Evolutionary conservation across 2,888 invertebrate species (phyloP).

Genomic region (Dolichopus griseipennis): DNA sequence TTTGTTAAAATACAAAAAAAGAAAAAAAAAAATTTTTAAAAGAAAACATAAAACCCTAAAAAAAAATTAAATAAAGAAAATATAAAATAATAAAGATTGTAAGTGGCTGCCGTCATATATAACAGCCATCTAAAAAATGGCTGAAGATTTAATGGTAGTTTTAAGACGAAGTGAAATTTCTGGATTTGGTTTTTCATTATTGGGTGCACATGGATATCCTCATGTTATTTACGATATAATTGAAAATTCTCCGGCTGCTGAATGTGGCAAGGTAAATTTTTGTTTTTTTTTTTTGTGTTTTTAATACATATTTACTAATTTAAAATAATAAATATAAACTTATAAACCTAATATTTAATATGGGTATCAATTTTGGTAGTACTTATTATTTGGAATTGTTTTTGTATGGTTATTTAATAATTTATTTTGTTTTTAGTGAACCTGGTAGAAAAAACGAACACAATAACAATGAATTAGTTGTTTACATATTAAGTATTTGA

Average conservation of each 20-base stretch:
- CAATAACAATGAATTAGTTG: no score
- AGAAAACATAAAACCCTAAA: neutral
- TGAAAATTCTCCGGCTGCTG: constrained; percentile 87
- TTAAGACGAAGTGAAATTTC: constrained; percentile 77
- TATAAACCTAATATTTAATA: no score
- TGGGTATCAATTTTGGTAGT: no score
- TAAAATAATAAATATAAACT: no score
- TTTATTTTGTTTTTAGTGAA: no score
- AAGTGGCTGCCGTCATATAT: constrained; percentile 1
- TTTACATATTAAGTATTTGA: no score
- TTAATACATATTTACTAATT: no score
- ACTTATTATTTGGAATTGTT: no score
- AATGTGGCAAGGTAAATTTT: constrained; percentile 51
- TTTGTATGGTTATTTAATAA: no score
- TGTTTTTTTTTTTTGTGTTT: no score
- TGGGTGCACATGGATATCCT: constrained; percentile 84
- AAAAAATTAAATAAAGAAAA: neutral
- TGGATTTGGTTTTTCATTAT: constrained; percentile 84
- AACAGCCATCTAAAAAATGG: constrained; percentile 46
- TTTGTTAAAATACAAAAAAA: neutral
- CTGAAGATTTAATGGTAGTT: constrained; percentile 83
- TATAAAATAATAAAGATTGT: neutral
- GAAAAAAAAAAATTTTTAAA: no score
- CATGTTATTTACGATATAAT: constrained; percentile 89
- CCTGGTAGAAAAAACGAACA: no score